A percentile compares a stretch with the other conserved stretches of the same genome.
These are phyloP conservation scores for Hipposideros armiger DNA, from an alignment of 2,113 vertebrate genomes.

Conservation along the genomic window DNA sequence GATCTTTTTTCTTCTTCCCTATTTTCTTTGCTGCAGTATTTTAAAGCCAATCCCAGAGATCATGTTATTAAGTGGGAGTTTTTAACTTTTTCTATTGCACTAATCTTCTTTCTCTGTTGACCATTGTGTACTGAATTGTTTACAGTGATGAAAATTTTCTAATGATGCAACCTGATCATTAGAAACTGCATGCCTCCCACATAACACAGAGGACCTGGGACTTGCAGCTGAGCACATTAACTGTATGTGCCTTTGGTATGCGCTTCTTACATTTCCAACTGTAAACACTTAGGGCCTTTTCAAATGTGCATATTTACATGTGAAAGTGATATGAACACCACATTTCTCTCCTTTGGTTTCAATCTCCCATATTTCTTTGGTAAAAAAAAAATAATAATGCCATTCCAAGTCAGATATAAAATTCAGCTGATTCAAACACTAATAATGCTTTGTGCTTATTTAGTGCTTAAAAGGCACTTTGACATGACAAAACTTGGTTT, in stretches of 20 bases:
- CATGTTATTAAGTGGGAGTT: background rate
- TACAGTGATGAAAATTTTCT: background rate
- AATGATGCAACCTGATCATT: background rate
- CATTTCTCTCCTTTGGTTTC: background rate
- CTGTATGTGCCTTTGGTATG: background rate
- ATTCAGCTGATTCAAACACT: slow-evolving; percentile 19
- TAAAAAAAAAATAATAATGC: background rate
- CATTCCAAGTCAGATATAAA: background rate
- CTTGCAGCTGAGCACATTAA: background rate
- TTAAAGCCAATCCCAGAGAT: background rate
- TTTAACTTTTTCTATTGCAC: background rate
- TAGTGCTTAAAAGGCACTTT: slow-evolving; percentile 47
- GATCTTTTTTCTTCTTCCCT: background rate
- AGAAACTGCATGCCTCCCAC: background rate
- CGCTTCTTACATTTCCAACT: background rate
- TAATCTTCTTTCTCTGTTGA: background rate
- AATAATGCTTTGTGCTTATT: background rate
- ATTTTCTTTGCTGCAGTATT: background rate
- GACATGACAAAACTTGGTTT: background rate
- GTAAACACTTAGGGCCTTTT: background rate
- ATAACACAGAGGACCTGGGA: background rate
- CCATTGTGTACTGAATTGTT: background rate
- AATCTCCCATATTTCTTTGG: background rate
- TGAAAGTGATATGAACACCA: background rate
- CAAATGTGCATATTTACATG: background rate